These are phyloP conservation scores for Pseudochirops corinnae DNA, from an alignment of 2,797 vertebrate genomes.

Conservation along the genomic window DNA sequence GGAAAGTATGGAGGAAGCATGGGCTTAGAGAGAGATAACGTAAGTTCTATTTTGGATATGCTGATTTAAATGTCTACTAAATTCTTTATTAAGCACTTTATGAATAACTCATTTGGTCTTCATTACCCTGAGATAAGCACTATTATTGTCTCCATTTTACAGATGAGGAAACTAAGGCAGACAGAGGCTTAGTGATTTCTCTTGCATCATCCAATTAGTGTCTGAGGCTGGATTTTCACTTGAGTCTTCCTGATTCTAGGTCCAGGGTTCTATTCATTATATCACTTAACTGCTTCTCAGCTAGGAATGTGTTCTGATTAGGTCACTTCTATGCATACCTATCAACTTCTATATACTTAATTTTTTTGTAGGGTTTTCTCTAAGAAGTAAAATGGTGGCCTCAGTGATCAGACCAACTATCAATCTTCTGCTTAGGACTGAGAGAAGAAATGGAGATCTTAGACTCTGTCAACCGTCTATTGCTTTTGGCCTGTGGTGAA, in stretches of 20 bases:
- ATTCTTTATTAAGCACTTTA: not conserved
- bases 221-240: not conserved
- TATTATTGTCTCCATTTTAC: not conserved
- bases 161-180: too few relatives aligned
- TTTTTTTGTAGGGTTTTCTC: not conserved
- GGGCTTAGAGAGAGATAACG: not conserved
- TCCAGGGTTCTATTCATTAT: not conserved
- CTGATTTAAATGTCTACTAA: not conserved
- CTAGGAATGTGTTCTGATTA: not conserved
- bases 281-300: not conserved
- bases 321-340: not conserved
- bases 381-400: not conserved
- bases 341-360: not conserved
- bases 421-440: not conserved
- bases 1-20: not conserved
- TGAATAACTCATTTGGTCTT: not conserved
- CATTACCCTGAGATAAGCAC: not conserved
- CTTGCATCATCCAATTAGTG: not conserved
- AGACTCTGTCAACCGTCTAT: not conserved
- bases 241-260: too few relatives aligned
- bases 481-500: not conserved
- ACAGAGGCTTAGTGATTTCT: not conserved
- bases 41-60: not conserved
- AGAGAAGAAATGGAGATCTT: not conserved
- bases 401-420: not conserved